phyloP scores from a whole-genome alignment of 2,888 invertebrate genomes.

The Ypsolopha sequella region DNA sequence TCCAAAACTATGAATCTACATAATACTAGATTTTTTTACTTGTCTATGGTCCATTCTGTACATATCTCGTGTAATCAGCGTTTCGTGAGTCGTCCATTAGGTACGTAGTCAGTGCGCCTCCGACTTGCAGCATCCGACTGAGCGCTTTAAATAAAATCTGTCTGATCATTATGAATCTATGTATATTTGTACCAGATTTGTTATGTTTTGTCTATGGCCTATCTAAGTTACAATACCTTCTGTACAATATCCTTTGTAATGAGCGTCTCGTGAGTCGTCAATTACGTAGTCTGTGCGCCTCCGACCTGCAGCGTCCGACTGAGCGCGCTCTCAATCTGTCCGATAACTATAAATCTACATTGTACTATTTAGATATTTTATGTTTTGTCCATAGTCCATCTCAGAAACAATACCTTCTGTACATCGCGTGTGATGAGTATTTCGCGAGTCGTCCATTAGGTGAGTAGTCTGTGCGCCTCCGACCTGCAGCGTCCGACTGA shows the following conservation, averaged over 20 bases:
- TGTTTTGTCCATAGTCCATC: too few species aligned
- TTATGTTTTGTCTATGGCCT: too few species aligned
- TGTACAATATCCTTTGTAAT: not conserved
- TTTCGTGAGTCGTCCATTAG: constrained; percentile 48
- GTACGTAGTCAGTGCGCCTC: constrained; percentile 37
- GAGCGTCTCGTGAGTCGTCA: constrained; percentile 35
- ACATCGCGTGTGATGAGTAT: not conserved
- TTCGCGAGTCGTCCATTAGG: constrained; percentile 49
- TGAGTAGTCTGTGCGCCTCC: constrained; percentile 39
- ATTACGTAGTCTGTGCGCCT: constrained; percentile 42
- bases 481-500: constrained; percentile 22
- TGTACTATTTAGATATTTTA: too few species aligned
- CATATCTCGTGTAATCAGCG: not conserved
- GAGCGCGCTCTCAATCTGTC: constrained; percentile 9
- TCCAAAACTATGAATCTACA: too few species aligned
- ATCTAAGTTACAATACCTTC: too few species aligned
- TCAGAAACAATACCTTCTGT: not conserved
- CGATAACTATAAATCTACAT: not conserved
- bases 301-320: constrained; percentile 26
- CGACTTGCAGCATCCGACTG: constrained; percentile 23
- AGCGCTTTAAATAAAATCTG: constrained; percentile 9
- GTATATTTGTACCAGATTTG: not conserved
- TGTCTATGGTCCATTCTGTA: not conserved
- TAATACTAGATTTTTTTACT: too few species aligned
- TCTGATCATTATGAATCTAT: not conserved